Percentiles rank a stretch among this genome's conserved stretches.
Evolutionary conservation across 2,797 vertebrate species (phyloP).

Genomic region (Sus cebifrons): DNA sequence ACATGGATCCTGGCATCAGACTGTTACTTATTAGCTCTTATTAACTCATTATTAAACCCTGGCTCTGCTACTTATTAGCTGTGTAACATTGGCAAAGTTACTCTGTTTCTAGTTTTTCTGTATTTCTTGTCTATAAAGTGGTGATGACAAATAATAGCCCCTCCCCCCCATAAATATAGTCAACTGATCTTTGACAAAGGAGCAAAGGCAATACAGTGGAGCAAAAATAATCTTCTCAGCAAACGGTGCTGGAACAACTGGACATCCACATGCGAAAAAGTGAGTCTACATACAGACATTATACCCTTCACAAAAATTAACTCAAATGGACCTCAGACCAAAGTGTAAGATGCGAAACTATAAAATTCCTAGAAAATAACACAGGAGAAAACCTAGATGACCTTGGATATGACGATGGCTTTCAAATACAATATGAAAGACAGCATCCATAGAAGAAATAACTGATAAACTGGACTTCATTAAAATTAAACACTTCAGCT

Average conservation of each 20-base stretch:
- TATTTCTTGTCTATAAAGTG: background rate
- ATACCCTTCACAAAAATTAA: background rate
- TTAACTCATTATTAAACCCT: background rate
- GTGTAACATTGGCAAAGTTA: background rate
- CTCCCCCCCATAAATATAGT: background rate
- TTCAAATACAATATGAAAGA: slow-evolving; percentile 16
- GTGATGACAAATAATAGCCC: background rate
- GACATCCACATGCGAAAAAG: background rate
- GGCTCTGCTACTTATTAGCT: background rate
- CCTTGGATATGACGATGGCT: background rate
- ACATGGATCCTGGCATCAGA: too few relatives aligned
- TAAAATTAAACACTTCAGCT: slow-evolving; percentile 17
- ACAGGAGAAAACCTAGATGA: background rate
- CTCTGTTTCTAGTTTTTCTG: background rate
- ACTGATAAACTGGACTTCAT: background rate
- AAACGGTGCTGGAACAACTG: background rate
- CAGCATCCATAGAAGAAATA: background rate
- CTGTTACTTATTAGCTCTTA: background rate
- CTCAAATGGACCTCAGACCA: background rate
- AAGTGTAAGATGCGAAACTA: background rate
- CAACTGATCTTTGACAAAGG: background rate
- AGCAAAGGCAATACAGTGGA: background rate
- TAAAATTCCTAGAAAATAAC: background rate
- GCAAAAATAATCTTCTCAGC: background rate
- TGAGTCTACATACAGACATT: background rate